Base-by-base conservation (phyloP, 2,113 vertebrate species). In the Phalacrocorax pelagicus region DNA sequence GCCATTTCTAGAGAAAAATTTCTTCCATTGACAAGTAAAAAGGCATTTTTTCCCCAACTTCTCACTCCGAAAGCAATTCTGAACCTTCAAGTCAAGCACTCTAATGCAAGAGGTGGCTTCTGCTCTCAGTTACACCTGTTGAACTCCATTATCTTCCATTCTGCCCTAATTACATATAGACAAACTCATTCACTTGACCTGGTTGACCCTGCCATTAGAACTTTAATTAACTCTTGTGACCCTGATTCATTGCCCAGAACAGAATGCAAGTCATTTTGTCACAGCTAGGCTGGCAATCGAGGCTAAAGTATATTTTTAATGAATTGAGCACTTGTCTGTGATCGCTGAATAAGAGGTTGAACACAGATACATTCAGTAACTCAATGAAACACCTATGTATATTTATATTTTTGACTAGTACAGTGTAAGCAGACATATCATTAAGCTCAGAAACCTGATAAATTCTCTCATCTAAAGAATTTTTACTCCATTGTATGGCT, bases 181-280 rank as follows among this genome's bases (percentile, higher is more conserved):
- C 86, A 95, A 95, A 86, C 58, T 92, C 86, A 82, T 85, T 91
- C 92, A 95, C 87, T 97, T 96, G 86, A 97, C 91, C 94, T 66
- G 9, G 26, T 30, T 91, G 92, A 87, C 97, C 87, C 78, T 70
- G 38, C 73, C 84, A 70, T 90, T 90, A 92, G 71, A 90, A 92
- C 87, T 92, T 95, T 90, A 97, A 85, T 95, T 96, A 96, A 95
- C 74, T 94, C 78, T 58, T 73, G 49, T 77, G 85, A 52, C 81
- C 51, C 40, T 80, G 92, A 85, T 94, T 91, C 94, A 73, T 73
- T 62, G 86, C 84, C 81, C 86, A 91, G 93, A 94, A 92, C 71
- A 94, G 91, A 91, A 91, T 58, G 47, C 58, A 88, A 81, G 95
- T 87, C 66, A 74, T 75, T 94, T 91, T 80, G 91, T 66, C 9